Evolutionary conservation across 2,888 invertebrate genomes (phyloP), one percentile per base, ranked within the genome.

Genomic region (Galeopsomyia nigrocyanea): DNA sequence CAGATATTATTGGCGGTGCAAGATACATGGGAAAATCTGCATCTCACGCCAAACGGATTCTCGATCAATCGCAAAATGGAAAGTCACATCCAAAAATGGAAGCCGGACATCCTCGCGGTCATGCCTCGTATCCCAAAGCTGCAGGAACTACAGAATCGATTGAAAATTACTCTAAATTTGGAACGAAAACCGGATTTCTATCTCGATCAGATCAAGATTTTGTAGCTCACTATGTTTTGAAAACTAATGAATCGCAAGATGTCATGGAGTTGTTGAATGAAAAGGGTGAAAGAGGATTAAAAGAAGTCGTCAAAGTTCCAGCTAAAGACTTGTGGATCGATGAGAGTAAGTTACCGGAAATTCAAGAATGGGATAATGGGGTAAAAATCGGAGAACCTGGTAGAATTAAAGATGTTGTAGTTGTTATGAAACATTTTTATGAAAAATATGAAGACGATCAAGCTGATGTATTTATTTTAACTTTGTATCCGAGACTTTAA

Each of bases 61-160:
- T 84, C 0, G 80, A 84, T 14, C 67, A 60, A 0, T 84, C 84
- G 0, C 82, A 84, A 17, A 71, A 75, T 3, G 79, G 71, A 0
- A 14, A 50, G 0, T 78, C 79, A 7, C 72, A 80, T 61, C 72
- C 75, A 0, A 31, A 66, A 0, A 39, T 39, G 0, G 2, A 5
- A 0, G 7, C 39, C 0, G 84, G 84, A 0, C 84, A 84, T 74
- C 80, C 84, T 0, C 71, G 83, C 3, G 83, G 82, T 0, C 84
- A 84, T 26, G 82, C 82, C 0, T 82, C 80, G 0, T 5, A 78
- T 39, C 17, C 60, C 71, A 63, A 2, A 0, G 16, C 65, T 13
- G 79, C 77, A 0, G 80, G 80, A 0, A 0, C 10, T 0, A 50
- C 13, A 0, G 82, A 80, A 0, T 81, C 80, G 1, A 81, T 79